Base-by-base conservation (phyloP, 2,888 invertebrate genomes). In the Ischnura elegans region DNA sequence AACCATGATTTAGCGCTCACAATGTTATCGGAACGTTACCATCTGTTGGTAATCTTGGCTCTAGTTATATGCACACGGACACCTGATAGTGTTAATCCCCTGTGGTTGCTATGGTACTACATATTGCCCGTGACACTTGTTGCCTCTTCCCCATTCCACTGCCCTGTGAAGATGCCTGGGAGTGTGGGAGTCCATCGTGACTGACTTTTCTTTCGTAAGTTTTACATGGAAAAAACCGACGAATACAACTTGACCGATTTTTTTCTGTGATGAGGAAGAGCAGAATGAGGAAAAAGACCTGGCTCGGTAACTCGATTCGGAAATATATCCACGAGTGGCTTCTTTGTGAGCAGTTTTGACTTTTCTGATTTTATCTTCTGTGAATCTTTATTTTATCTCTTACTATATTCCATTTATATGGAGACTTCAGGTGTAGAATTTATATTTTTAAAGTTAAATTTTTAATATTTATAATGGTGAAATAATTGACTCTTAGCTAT, bases 91-190 rank as follows among this genome's bases (percentile, higher is more conserved):
- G 16, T 76, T 76, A 76, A 25, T 76, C 76, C 36, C 25, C 76
- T 29, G 10, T 6, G 76, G 36, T 76, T 36, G 76, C 36, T 76
- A 76, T 36, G 36, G 76, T n/a, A 13, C 76, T 29, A 36, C 29
- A 76, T 76, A 36, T 36, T 36, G 76, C n/a, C n/a, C n/a, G 16
- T 36, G 76, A 76, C 76, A 76, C 76, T 76, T 76, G 76, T 76
- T 76, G 76, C 76, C 76, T 76, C 76, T 2, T 25, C n/a, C 36
- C 36, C 76, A 29, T 16, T n/a, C 61, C 61, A 61, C 21, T n/a
- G 19, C 61, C 25, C 25, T 25, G 61, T 36, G 76, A 76, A 76
- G 36, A 76, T 36, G 76, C 5, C 25, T 25, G 61, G 4, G 51
- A 19, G n/a, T 4, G n/a, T 10, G 76, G 76, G 36, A 36, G 10